These are phyloP conservation scores for Venusia cambrica DNA, from an alignment of 2,888 invertebrate species.

Conservation along the genomic window DNA sequence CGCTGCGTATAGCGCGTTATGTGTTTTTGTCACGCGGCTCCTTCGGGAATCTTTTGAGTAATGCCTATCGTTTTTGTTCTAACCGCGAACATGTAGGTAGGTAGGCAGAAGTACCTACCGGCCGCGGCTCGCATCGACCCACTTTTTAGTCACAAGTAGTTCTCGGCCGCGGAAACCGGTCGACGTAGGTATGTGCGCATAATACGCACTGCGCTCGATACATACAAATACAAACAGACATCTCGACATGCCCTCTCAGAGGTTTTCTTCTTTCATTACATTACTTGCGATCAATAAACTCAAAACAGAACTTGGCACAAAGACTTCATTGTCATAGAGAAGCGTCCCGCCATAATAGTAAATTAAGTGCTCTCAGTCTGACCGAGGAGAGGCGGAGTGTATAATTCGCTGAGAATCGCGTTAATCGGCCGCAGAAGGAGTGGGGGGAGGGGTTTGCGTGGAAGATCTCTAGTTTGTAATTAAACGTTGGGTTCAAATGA, in stretches of 20 bases:
- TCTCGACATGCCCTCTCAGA: too few relatives aligned
- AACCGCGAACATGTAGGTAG: conserved; percentile 51
- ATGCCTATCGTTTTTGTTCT: conserved; percentile 57
- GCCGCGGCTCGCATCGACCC: conserved; percentile 39
- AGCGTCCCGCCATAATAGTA: conserved; percentile 14
- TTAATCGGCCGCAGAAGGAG: conserved; percentile 18
- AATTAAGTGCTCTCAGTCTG: conserved; percentile 37
- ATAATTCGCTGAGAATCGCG: conserved; percentile 21
- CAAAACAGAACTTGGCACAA: background rate
- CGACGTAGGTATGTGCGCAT: too few relatives aligned
- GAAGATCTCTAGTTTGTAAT: conserved; percentile 45
- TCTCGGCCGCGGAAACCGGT: conserved; percentile 34
- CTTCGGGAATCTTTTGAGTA: conserved; percentile 58
- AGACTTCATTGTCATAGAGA: conserved; percentile 8
- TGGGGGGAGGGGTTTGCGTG: conserved; percentile 9
- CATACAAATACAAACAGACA: too few relatives aligned
- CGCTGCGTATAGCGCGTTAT: conserved; percentile 41
- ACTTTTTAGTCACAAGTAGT: conserved; percentile 44
- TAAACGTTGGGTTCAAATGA: conserved; percentile 55
- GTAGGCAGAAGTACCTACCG: conserved; percentile 41
- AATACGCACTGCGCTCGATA: too few relatives aligned
- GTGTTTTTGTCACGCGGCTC: conserved; percentile 57
- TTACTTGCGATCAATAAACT: too few relatives aligned
- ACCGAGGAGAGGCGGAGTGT: conserved; percentile 18
- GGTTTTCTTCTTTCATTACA: too few relatives aligned